Evolutionary conservation across 2,888 invertebrate genomes (phyloP).

Genomic region (Meandrusa payeni): DNA sequence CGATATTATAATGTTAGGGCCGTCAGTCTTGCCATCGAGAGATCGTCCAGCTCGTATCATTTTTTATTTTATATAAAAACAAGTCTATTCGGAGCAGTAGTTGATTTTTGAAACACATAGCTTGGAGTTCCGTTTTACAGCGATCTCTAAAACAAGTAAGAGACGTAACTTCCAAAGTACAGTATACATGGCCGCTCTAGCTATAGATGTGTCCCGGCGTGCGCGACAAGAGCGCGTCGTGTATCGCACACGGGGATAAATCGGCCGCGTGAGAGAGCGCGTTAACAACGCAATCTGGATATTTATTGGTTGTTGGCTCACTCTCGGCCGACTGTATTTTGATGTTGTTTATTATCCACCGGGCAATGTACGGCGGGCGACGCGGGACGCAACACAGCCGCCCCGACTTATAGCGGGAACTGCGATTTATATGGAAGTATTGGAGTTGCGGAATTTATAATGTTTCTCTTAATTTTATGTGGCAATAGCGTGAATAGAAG

Average conservation of each 20-base stretch:
- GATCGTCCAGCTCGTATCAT: too few species aligned
- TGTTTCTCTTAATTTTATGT: too few species aligned
- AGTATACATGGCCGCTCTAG: conserved; percentile 4
- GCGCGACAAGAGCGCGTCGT: conserved; percentile 21
- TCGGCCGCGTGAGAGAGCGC: conserved; percentile 23
- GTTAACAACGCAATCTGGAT: conserved; percentile 30
- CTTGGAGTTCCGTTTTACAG: too few species aligned
- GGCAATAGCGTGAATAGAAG: too few species aligned
- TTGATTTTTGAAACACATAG: too few species aligned
- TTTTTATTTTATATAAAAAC: too few species aligned
- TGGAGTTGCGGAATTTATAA: too few species aligned
- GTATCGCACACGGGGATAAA: conserved; percentile 23
- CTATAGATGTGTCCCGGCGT: background rate
- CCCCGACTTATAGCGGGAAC: conserved; percentile 1
- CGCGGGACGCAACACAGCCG: conserved; percentile 5
- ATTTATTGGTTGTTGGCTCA: conserved; percentile 51
- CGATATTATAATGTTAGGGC: too few species aligned
- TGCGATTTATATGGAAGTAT: conserved; percentile 1
- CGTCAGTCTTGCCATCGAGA: too few species aligned
- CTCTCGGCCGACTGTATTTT: conserved; percentile 62
- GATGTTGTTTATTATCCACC: conserved; percentile 51
- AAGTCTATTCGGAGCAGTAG: too few species aligned
- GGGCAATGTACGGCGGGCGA: conserved; percentile 30
- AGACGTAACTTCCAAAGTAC: background rate
- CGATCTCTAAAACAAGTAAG: too few species aligned